Conservation (phyloP, 2,888 invertebrate genomes). For the Drosophila ustulata region DNA sequence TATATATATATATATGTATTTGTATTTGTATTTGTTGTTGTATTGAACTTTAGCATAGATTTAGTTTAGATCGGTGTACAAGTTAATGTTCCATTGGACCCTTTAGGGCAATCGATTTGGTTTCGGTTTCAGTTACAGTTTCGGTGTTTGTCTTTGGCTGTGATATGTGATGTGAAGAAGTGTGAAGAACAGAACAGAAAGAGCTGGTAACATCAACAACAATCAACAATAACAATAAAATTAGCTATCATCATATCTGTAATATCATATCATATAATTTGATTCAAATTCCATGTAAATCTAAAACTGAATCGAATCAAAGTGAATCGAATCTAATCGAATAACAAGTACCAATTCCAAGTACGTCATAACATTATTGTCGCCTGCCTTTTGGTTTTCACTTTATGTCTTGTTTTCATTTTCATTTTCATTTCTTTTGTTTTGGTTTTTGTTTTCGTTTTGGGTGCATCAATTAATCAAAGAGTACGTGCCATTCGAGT, state of each 20-base stretch:
- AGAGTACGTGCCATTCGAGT: slow-evolving; percentile 40
- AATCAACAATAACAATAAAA: slow-evolving; percentile 67
- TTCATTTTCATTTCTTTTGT: not conserved
- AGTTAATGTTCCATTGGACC: slow-evolving; percentile 65
- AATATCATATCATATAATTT: slow-evolving; percentile 29
- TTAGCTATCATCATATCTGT: slow-evolving; percentile 30
- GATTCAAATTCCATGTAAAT: slow-evolving; percentile 34
- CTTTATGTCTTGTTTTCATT: slow-evolving; percentile 9
- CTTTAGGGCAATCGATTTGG: slow-evolving; percentile 53
- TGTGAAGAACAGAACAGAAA: slow-evolving; percentile 30
- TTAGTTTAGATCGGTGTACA: slow-evolving; percentile 64
- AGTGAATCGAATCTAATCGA: slow-evolving; percentile 44
- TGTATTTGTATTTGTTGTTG: slow-evolving; percentile 38
- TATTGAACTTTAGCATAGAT: slow-evolving; percentile 38
- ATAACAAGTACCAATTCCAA: slow-evolving; percentile 66
- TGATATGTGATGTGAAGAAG: slow-evolving; percentile 6
- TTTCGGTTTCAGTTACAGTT: slow-evolving; percentile 15
- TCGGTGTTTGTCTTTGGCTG: slow-evolving; percentile 8
- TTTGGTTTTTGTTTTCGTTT: not conserved
- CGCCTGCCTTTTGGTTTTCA: slow-evolving; percentile 56
- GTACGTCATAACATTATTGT: slow-evolving; percentile 69
- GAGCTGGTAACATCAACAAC: slow-evolving; percentile 51
- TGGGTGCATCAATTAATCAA: slow-evolving; percentile 12
- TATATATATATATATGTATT: slow-evolving; percentile 43
- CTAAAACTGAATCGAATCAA: slow-evolving; percentile 52